A percentile compares a stretch with the other conserved stretches of the same genome.
These are phyloP conservation scores for Tinamus guttatus DNA, from an alignment of 2,113 vertebrate genomes.

Conservation along the genomic window DNA sequence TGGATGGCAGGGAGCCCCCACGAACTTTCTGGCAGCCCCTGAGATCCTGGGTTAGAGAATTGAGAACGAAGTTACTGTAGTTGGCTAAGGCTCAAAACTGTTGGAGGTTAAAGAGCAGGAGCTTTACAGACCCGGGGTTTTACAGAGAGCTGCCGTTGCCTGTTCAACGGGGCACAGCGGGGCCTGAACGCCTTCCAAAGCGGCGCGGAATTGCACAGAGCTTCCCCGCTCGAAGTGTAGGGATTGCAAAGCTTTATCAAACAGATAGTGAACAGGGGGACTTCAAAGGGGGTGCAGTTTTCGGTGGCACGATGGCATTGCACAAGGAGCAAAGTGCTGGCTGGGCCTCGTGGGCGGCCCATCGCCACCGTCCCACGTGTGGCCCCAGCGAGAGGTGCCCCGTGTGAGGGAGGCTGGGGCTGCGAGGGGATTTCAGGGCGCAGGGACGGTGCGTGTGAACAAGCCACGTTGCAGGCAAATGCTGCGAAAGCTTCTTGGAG, in stretches of 20 bases:
- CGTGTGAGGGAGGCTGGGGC: not conserved
- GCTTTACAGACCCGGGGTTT: not conserved
- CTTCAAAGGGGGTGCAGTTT: not conserved
- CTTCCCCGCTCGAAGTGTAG: not conserved
- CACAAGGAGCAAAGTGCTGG: not conserved
- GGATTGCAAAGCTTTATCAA: not conserved
- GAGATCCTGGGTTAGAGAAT: not conserved
- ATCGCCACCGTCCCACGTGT: not conserved
- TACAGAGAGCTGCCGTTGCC: not conserved
- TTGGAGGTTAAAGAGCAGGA: slow-evolving; percentile 35
- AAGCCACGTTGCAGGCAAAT: not conserved
- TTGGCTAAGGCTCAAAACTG: slow-evolving; percentile 16
- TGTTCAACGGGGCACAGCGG: not conserved
- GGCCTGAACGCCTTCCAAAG: not conserved
- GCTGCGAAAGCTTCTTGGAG: not conserved
- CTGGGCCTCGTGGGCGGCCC: not conserved
- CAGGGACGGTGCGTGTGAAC: not conserved
- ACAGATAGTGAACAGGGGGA: not conserved
- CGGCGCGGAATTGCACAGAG: not conserved
- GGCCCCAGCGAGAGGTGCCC: accelerated
- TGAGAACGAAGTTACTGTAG: slow-evolving; percentile 24
- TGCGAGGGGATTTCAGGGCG: not conserved
- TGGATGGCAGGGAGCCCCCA: not conserved
- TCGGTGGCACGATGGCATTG: not conserved
- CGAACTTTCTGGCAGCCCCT: slow-evolving; percentile 15